Conservation (phyloP, 2,888 invertebrate genomes). For the Parnassius glacialis region DNA sequence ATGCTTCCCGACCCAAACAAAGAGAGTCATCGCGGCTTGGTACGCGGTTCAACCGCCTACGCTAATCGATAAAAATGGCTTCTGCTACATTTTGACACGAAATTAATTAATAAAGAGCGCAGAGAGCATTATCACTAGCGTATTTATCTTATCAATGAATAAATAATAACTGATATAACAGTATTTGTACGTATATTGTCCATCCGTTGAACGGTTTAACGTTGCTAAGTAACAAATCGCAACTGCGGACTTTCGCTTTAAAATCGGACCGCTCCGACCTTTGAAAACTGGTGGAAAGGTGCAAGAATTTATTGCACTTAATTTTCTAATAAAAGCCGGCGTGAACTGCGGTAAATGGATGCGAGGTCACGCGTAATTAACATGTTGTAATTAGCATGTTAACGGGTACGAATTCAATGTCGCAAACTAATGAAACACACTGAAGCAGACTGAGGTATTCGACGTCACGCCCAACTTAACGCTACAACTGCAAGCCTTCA, state of each 20-base stretch:
- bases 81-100: conserved; percentile 44
- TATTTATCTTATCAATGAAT: background rate
- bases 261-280: conserved; percentile 4
- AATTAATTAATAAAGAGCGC: background rate
- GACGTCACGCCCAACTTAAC: too few species aligned
- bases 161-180: background rate
- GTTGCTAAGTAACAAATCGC: conserved; percentile 4
- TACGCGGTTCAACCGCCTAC: conserved; percentile 59
- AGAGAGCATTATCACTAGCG: background rate
- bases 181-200: background rate
- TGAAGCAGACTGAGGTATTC: too few species aligned
- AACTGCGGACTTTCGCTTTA: conserved; percentile 17
- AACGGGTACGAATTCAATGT: conserved; percentile 7
- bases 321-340: conserved; percentile 20
- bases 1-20: conserved; percentile 71
- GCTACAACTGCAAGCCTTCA: too few species aligned
- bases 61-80: conserved; percentile 64
- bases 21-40: conserved; percentile 76
- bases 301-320: conserved; percentile 23
- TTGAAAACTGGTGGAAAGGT: conserved; percentile 3
- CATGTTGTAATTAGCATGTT: background rate
- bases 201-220: background rate
- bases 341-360: conserved; percentile 8
- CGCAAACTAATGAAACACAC: background rate
- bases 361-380: conserved; percentile 16